Evolutionary conservation across 2,797 vertebrate species (phyloP).

Genomic region (Uromys caudimaculatus): DNA sequence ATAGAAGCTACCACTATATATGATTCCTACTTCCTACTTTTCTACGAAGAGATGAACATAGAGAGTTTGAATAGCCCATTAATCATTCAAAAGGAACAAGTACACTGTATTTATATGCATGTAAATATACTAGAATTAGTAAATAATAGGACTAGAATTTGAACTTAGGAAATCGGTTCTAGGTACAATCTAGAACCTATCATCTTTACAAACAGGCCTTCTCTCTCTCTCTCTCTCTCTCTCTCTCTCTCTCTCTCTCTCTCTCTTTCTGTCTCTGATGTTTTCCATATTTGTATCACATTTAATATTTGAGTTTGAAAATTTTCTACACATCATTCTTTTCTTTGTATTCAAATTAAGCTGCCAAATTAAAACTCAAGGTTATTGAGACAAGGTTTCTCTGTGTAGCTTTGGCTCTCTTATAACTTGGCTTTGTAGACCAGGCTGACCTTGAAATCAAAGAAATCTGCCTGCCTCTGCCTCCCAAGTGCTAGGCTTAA

Average conservation of each 20-base stretch:
- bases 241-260: neutral
- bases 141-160: conserved; percentile 18
- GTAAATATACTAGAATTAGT: neutral
- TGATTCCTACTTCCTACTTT: neutral
- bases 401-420: neutral
- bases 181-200: neutral
- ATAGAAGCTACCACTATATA: neutral
- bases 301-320: conserved; percentile 27
- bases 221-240: neutral
- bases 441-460: neutral
- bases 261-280: too few species aligned
- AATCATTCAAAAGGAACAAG: neutral
- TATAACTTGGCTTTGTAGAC: neutral
- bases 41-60: neutral
- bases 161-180: neutral
- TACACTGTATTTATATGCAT: neutral
- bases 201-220: neutral
- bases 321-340: conserved; percentile 28
- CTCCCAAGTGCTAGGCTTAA: neutral
- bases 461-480: neutral
- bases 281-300: conserved; percentile 2
- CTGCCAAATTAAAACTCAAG: conserved; percentile 25
- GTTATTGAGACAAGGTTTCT: neutral
- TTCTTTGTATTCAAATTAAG: conserved; percentile 31
- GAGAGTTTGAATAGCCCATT: neutral